Evolutionary conservation across 2,797 vertebrate species (phyloP).

Genomic region (Anolis apletophallus): DNA sequence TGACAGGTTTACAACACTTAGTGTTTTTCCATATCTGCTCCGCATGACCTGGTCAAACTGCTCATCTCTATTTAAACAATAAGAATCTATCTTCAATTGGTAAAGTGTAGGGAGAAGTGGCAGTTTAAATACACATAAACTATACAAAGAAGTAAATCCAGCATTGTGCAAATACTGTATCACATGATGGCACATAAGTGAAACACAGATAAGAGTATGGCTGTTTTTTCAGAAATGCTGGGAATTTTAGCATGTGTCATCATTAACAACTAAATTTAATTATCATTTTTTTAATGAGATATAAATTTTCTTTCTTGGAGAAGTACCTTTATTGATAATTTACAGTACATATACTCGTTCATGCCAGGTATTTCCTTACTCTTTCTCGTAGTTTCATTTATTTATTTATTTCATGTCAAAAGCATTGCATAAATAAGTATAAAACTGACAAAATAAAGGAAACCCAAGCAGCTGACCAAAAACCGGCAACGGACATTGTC

Average conservation of each 20-base stretch:
- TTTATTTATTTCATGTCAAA: too few relatives aligned
- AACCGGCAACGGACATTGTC: too few relatives aligned
- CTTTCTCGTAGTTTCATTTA: background rate
- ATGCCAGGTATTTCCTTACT: slow-evolving; percentile 7
- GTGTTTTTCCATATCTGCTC: background rate
- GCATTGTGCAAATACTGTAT: background rate
- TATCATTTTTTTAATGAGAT: background rate
- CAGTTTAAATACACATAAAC: background rate
- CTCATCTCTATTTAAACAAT: background rate
- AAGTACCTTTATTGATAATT: background rate
- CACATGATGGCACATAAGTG: background rate
- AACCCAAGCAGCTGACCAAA: too few relatives aligned
- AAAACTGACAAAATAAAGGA: too few relatives aligned
- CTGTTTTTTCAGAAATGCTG: background rate
- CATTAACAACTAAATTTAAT: background rate
- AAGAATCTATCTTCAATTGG: background rate
- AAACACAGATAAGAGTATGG: background rate
- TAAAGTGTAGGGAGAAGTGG: background rate
- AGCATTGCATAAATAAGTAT: too few relatives aligned
- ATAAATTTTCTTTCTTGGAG: background rate
- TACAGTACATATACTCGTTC: background rate
- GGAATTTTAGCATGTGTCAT: background rate
- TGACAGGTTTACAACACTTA: background rate
- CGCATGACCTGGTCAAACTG: background rate
- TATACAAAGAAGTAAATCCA: background rate